Percentiles rank a stretch among this genome's conserved stretches.
phyloP scores from a whole-genome alignment of 2,888 invertebrate species.

The Protonemura montana region DNA sequence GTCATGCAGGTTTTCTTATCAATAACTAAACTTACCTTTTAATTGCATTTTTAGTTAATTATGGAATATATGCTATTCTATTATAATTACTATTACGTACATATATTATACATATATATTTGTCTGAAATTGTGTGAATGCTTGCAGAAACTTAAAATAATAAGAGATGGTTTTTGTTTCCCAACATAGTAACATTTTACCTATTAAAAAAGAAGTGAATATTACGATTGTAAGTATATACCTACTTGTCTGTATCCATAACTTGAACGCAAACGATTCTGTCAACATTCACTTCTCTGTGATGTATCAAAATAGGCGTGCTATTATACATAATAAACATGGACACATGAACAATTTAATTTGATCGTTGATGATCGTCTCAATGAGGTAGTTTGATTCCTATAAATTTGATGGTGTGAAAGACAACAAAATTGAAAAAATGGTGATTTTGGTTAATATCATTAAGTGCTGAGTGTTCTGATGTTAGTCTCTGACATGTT shows the following conservation, averaged over 20 bases:
- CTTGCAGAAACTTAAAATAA: conserved; percentile 44
- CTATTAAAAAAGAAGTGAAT: conserved; percentile 26
- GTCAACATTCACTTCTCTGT: conserved; percentile 9
- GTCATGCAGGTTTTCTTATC: conserved; percentile 44
- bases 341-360: conserved; percentile 14
- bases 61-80: conserved; percentile 34
- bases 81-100: conserved; percentile 12
- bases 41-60: conserved; percentile 45
- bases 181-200: conserved; percentile 17
- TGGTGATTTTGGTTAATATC: conserved; percentile 9
- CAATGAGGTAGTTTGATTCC: conserved; percentile 34
- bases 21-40: conserved; percentile 42
- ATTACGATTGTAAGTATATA: conserved; percentile 8
- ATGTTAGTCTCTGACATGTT: conserved; percentile 44
- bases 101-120: conserved; percentile 32
- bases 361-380: background rate
- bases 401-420: conserved; percentile 41
- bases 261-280: background rate
- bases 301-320: background rate
- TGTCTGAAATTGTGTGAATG: conserved; percentile 44
- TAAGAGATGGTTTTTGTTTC: conserved; percentile 19
- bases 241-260: conserved; percentile 7
- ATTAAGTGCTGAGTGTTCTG: conserved; percentile 33
- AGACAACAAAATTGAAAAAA: background rate
- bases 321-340: conserved; percentile 26